These are phyloP conservation scores for Rhabdornis inornatus DNA, from an alignment of 2,113 vertebrate species.

Conservation along the genomic window DNA sequence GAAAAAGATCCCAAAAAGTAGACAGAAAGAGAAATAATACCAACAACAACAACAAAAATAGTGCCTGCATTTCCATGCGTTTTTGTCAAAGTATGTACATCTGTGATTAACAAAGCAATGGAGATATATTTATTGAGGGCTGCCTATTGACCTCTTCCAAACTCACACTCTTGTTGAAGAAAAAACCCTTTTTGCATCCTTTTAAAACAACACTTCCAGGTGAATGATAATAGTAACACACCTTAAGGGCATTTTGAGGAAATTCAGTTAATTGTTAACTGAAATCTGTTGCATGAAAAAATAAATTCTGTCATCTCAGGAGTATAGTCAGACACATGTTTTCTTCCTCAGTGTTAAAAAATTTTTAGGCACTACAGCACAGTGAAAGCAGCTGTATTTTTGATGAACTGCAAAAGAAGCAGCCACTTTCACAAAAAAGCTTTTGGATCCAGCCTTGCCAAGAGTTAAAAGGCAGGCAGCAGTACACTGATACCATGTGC, in stretches of 20 bases:
- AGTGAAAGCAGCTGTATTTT: neutral
- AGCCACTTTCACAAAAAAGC: neutral
- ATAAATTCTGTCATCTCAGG: neutral
- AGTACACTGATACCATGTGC: neutral
- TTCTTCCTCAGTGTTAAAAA: neutral
- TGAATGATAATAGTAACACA: neutral
- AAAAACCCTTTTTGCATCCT: neutral
- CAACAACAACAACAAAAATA: neutral
- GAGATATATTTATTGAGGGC: neutral
- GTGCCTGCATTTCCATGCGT: neutral
- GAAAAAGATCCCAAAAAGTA: neutral
- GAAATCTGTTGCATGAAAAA: neutral
- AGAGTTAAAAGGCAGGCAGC: neutral
- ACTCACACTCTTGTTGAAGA: neutral
- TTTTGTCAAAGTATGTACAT: neutral
- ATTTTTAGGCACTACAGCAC: neutral
- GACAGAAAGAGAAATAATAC: neutral
- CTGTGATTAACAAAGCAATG: neutral
- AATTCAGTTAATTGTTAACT: neutral
- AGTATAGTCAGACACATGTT: neutral
- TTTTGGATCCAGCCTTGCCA: neutral
- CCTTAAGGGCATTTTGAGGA: neutral
- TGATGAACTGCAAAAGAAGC: neutral
- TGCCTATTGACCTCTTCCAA: neutral
- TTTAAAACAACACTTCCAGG: neutral